Evolutionary conservation across 1,140 invertebrate species (phyloP).

Genomic region (Macrocentrus cingulum): DNA sequence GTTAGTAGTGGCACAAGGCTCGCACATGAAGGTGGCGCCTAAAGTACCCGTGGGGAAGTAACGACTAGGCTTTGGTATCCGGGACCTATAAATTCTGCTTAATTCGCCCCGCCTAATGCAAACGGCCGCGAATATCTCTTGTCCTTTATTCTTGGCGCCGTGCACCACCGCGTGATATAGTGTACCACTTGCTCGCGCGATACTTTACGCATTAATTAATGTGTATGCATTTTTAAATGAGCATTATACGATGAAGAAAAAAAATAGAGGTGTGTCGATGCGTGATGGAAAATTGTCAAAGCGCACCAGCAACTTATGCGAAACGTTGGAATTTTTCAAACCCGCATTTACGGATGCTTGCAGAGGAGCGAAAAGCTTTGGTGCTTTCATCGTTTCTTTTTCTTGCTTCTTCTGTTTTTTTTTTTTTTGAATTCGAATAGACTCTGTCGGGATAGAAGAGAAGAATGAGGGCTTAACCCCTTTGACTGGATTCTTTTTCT

Average conservation of each 20-base stretch:
- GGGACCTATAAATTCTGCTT: conserved; percentile 48
- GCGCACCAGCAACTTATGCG: no score
- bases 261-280: conserved; percentile 27
- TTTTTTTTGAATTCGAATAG: conserved; percentile 15
- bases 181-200: not conserved
- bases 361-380: conserved; percentile 6
- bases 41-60: conserved; percentile 37
- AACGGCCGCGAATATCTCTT: conserved; percentile 42
- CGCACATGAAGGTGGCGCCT: conserved; percentile 25
- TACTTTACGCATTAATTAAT: conserved; percentile 37
- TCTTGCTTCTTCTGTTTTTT: no score
- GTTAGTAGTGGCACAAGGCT: conserved; percentile 49
- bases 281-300: conserved; percentile 41
- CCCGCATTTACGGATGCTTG: conserved; percentile 37
- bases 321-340: conserved; percentile 33
- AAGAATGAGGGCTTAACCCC: conserved; percentile 40
- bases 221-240: no score
- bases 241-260: no score
- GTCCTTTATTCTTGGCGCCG: not conserved
- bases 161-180: not conserved
- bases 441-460: conserved; percentile 19
- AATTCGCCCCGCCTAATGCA: conserved; percentile 51
- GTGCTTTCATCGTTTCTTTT: conserved; percentile 5
- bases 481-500: conserved; percentile 26
- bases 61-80: conserved; percentile 34